Percentiles rank a stretch among this genome's conserved stretches.
phyloP scores from a whole-genome alignment of 2,113 vertebrate genomes.

The Cardinalis cardinalis region DNA sequence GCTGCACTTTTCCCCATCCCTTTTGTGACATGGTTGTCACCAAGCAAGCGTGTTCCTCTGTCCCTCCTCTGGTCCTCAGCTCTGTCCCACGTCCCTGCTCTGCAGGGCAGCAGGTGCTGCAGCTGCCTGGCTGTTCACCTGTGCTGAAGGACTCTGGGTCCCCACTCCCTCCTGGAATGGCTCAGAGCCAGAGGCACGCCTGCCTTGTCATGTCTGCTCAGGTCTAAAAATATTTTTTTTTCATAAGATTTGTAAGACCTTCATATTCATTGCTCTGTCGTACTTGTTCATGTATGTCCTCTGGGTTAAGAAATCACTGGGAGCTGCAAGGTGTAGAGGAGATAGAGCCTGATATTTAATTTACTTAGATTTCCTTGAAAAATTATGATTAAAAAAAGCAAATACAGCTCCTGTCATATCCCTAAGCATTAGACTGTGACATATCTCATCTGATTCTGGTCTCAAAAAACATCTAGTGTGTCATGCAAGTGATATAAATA shows the following conservation, averaged over 20 bases:
- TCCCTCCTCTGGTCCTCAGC: background rate
- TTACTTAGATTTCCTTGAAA: background rate
- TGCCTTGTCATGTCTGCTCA: background rate
- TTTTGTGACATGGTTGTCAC: background rate
- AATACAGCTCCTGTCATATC: background rate
- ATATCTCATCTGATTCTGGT: background rate
- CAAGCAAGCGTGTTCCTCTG: background rate
- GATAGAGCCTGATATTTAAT: background rate
- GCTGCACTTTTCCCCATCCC: background rate
- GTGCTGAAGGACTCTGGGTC: background rate
- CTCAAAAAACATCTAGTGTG: background rate
- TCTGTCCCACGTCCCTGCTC: fast-evolving
- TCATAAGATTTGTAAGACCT: background rate
- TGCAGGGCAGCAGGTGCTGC: background rate
- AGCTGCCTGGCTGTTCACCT: background rate
- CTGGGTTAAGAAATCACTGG: background rate
- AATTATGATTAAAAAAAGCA: background rate
- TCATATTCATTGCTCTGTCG: background rate
- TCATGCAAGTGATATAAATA: conserved; percentile 10
- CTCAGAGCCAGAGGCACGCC: background rate
- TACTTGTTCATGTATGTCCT: background rate
- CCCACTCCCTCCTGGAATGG: background rate
- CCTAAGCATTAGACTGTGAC: background rate
- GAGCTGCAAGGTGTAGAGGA: background rate
- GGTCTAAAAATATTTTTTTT: background rate